Base-by-base conservation (phyloP, 2,888 invertebrate species). In the Phoronis australis region DNA sequence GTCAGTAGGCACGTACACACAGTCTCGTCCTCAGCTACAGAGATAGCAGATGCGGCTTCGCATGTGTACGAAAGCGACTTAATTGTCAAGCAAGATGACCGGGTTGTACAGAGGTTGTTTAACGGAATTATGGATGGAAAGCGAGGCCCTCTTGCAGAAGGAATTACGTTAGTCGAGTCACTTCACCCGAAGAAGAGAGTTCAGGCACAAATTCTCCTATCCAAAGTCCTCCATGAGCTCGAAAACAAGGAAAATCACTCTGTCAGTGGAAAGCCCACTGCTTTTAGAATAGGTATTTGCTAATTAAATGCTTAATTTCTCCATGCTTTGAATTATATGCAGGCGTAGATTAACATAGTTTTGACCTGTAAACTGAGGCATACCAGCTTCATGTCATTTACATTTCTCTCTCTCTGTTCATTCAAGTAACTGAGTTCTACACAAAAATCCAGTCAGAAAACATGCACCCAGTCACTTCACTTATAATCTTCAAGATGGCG, bases 131-230 rank as follows among this genome's bases (percentile, higher is more conserved):
- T 61, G 20, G 47, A 54, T 12, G 64, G 77, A 1, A 59, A 76
- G 2, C 56, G 81, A 41, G 73, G 77, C 2, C 61, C 69, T 43
- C 65, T 81, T 38, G 79, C 81, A 5, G 66, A 71, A 54, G 69
- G 75, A 2, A 81, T 81, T 48, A 81, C 81, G 26, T 66, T 81
- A 2, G 77, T 79, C 9, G 80, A 81, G 57, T 78, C 80, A 2
- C 65, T 65, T 12, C 72, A 80, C 62, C 68, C 70, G 15, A 54
- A 52, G 31, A 79, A 79, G 59, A 72, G 71, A 53, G 68, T 68
- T 18, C 69, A 77, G 48, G 80, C 78, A 4, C 76, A 77, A 55
- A 42, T 60, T 21, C 48, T 80, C 35, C 59, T 80, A 26, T 64
- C 66, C 24, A 54, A 52, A 50, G 67, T 77, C 46, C 59, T 78